These are phyloP conservation scores for Azemiops feae DNA, from an alignment of 2,113 vertebrate species.

Conservation along the genomic window DNA sequence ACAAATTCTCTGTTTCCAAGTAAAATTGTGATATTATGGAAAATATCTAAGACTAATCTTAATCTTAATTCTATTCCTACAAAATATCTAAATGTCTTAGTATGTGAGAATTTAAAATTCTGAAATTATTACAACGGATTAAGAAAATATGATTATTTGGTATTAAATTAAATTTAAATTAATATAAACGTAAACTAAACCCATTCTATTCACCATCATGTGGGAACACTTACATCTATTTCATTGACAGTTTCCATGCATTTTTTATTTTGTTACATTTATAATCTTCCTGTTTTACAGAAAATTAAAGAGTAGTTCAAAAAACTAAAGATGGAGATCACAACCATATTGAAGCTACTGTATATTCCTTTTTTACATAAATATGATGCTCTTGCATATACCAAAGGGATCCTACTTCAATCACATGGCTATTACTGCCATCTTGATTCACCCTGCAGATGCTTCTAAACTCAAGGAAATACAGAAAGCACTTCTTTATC, in stretches of 20 bases:
- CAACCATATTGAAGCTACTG: not conserved
- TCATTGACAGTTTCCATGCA: not conserved
- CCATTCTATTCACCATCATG: not conserved
- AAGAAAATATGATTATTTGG: not conserved
- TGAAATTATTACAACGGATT: not conserved
- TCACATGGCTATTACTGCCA: not conserved
- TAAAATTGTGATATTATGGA: not conserved
- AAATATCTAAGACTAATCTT: not conserved
- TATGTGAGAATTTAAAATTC: not conserved
- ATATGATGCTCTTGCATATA: not conserved
- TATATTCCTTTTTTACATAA: not conserved
- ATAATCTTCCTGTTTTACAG: not conserved
- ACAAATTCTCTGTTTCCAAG: not conserved
- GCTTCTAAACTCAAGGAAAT: not conserved
- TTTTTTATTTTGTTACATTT: not conserved
- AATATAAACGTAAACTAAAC: not conserved
- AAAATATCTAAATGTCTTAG: not conserved
- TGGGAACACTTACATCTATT: not conserved
- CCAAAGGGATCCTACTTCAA: not conserved
- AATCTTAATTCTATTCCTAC: not conserved
- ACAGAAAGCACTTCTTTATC: not conserved
- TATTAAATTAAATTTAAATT: not conserved
- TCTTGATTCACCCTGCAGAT: not conserved
- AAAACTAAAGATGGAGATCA: not conserved
- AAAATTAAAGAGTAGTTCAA: not conserved